These are phyloP conservation scores for Acanthosoma haemorrhoidale DNA, from an alignment of 2,888 invertebrate species.

Conservation along the genomic window DNA sequence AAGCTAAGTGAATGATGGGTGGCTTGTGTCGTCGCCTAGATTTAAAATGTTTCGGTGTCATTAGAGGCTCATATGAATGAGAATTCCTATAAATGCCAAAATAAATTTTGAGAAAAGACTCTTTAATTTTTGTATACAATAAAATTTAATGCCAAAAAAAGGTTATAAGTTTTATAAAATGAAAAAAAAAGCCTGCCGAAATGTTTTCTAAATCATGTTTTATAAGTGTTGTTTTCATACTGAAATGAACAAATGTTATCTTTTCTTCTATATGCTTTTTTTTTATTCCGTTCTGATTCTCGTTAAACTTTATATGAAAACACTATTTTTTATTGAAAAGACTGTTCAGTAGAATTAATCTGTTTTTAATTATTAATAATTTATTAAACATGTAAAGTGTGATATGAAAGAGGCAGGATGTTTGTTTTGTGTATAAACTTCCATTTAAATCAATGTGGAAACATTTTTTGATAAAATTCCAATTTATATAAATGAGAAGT, in stretches of 20 bases:
- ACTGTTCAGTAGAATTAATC: conserved; percentile 35
- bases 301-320: conserved; percentile 7
- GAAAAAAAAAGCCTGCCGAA: conserved; percentile 25
- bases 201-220: conserved; percentile 7
- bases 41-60: conserved; percentile 8
- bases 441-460: conserved; percentile 31
- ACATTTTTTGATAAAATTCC: not conserved
- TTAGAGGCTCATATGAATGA: conserved; percentile 4
- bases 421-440: conserved; percentile 31
- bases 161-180: conserved; percentile 1
- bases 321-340: conserved; percentile 36
- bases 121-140: conserved; percentile 26
- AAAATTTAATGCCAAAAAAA: conserved; percentile 25
- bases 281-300: not conserved
- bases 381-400: conserved; percentile 34
- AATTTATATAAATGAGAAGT: conserved; percentile 5
- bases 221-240: not conserved
- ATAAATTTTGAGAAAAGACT: conserved; percentile 30
- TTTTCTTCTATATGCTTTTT: not conserved
- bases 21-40: conserved; percentile 7
- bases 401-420: conserved; percentile 34
- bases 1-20: conserved; percentile 13
- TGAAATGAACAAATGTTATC: not conserved
- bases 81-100: conserved; percentile 32
- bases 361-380: conserved; percentile 31